A percentile compares a stretch with the other conserved stretches of the same genome.
These are phyloP conservation scores for Sternarchorhynchus goeldii DNA, from an alignment of 2,797 vertebrate species.

Conservation along the genomic window DNA sequence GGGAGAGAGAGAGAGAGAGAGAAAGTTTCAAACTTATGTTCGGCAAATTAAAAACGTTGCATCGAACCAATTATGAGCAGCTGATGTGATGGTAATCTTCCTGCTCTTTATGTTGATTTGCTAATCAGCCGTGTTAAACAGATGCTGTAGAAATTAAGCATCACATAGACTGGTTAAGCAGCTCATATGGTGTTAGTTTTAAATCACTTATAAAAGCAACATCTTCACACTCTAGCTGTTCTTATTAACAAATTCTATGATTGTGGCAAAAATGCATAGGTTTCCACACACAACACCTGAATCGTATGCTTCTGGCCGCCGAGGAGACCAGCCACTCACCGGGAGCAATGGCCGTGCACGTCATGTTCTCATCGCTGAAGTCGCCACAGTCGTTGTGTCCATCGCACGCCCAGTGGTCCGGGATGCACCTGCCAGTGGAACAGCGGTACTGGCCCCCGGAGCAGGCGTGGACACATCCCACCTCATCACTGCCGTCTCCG, in stretches of 20 bases:
- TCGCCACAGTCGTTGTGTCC: constrained; percentile 98
- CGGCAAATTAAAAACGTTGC: constrained; percentile 60
- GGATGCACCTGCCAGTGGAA: constrained; percentile 88
- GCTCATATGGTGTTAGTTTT: constrained; percentile 10
- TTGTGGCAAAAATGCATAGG: background rate
- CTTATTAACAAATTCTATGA: background rate
- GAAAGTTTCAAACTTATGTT: constrained; percentile 55
- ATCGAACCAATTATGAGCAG: constrained; percentile 65
- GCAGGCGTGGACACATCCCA: constrained; percentile 85
- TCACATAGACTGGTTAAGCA: constrained; percentile 30
- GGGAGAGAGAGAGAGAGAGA: constrained; percentile 52
- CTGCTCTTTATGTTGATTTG: constrained; percentile 53
- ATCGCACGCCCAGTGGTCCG: constrained; percentile 92
- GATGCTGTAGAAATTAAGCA: constrained; percentile 20
- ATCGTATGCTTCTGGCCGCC: too few species aligned
- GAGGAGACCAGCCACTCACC: constrained; percentile 56
- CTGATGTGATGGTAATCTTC: constrained; percentile 58
- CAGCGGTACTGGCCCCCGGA: constrained; percentile 88
- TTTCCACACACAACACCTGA: background rate
- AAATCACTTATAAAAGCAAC: constrained; percentile 9
- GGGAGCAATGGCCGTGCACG: constrained; percentile 82
- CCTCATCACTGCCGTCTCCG: constrained; percentile 92
- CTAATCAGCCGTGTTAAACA: constrained; percentile 51
- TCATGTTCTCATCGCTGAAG: constrained; percentile 89
- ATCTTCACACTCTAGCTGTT: background rate